A percentile compares a stretch with the other conserved stretches of the same genome.
Evolutionary conservation across 2,888 invertebrate species (phyloP).

Genomic region (Heteromyza rotundicornis): DNA sequence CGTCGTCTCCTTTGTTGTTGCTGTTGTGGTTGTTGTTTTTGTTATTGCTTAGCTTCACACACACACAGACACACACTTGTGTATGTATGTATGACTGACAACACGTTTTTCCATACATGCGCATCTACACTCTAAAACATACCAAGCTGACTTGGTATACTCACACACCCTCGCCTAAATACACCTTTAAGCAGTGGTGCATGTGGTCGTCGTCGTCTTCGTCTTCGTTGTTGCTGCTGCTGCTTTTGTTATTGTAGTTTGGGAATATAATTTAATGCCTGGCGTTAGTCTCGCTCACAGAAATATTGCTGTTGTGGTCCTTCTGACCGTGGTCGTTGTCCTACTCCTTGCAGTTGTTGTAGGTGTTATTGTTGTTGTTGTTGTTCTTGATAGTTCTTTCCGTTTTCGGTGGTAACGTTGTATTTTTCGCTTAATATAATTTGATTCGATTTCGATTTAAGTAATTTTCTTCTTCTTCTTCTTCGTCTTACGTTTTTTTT

Average conservation of each 20-base stretch:
- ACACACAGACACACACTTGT: neutral
- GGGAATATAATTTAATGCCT: neutral
- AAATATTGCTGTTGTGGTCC: neutral
- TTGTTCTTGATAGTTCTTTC: conserved; percentile 1
- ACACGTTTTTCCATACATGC: neutral
- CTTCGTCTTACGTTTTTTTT: neutral
- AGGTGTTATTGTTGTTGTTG: conserved; percentile 4
- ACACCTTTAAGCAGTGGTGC: neutral
- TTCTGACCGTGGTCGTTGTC: neutral
- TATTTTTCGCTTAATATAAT: neutral
- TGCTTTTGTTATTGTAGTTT: neutral
- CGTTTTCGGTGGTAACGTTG: neutral
- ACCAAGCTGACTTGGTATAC: neutral
- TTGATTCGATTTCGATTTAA: neutral
- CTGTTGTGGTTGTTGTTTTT: neutral
- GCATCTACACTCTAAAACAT: neutral
- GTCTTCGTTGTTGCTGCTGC: too few relatives aligned
- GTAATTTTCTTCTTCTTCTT: conserved; percentile 4
- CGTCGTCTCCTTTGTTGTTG: conserved; percentile 8
- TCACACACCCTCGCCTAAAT: neutral
- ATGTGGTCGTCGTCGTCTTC: too few relatives aligned
- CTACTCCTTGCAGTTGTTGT: neutral
- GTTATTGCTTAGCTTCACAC: neutral
- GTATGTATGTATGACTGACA: too few relatives aligned
- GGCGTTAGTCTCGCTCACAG: neutral